These are phyloP conservation scores for Melanotaenia boesemani DNA, from an alignment of 2,797 vertebrate genomes.

Conservation along the genomic window DNA sequence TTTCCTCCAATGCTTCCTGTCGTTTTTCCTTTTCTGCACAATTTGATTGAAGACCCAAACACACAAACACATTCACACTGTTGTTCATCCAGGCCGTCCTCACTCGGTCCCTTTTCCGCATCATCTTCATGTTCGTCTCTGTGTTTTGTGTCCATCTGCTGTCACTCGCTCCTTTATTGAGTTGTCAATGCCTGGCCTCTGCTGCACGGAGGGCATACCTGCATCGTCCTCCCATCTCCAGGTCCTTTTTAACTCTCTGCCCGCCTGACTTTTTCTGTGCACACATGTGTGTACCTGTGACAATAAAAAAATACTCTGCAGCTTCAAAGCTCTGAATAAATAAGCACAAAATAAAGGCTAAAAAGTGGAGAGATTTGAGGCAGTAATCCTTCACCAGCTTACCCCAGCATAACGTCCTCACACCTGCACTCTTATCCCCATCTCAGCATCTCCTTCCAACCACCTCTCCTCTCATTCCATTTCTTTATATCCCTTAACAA, in stretches of 20 bases:
- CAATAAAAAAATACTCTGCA: slow-evolving; percentile 11
- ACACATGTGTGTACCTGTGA: slow-evolving; percentile 10
- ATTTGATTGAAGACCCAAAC: slow-evolving; percentile 13
- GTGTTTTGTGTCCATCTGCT: slow-evolving; percentile 17
- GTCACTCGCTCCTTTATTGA: slow-evolving; percentile 46
- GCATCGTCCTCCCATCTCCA: slow-evolving; percentile 32
- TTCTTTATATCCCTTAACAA: slow-evolving; percentile 66
- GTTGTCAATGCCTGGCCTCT: slow-evolving; percentile 36
- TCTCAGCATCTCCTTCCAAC: slow-evolving; percentile 62
- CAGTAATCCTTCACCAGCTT: slow-evolving; percentile 75
- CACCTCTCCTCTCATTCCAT: slow-evolving; percentile 48
- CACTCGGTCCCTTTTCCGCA: slow-evolving; percentile 3
- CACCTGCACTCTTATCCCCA: slow-evolving; percentile 59
- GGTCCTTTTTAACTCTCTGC: slow-evolving; percentile 13
- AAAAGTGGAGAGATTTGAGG: slow-evolving; percentile 54
- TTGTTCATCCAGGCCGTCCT: slow-evolving; percentile 5
- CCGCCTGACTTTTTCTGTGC: slow-evolving; percentile 7
- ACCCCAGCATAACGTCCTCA: slow-evolving; percentile 70
- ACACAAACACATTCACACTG: slow-evolving; percentile 15
- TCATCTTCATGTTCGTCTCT: slow-evolving; percentile 10
- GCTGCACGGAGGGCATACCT: slow-evolving; percentile 32
- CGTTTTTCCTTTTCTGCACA: slow-evolving; percentile 1
- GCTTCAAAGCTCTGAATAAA: slow-evolving; percentile 59
- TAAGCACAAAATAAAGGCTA: slow-evolving; percentile 55
- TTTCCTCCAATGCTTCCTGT: slow-evolving; percentile 4